phyloP scores from a whole-genome alignment of 1,140 invertebrate genomes.

The Mamestra configurata region DNA sequence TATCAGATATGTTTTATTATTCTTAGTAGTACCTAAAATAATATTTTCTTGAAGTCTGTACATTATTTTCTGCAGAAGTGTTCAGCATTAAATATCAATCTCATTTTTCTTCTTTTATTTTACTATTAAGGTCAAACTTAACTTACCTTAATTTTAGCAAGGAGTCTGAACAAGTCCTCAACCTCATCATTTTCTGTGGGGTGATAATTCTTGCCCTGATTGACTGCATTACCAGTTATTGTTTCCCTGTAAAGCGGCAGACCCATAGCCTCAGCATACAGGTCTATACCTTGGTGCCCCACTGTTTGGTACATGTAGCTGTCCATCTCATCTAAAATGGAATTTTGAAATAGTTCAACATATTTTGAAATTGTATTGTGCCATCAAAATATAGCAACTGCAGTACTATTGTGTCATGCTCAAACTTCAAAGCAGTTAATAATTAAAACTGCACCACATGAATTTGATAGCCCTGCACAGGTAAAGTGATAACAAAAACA shows the following conservation, averaged over 20 bases:
- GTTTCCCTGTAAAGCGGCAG: slow-evolving; percentile 96
- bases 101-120: too few relatives aligned
- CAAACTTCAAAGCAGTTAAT: background rate
- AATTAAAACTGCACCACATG: background rate
- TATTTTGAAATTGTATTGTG: background rate
- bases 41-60: too few relatives aligned
- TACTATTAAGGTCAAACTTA: too few relatives aligned
- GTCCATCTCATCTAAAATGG: slow-evolving; percentile 95
- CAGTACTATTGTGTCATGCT: background rate
- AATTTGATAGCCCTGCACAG: slow-evolving; percentile 14
- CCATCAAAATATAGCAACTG: background rate
- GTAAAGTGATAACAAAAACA: slow-evolving; percentile 41
- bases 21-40: too few relatives aligned
- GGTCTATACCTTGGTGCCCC: slow-evolving; percentile 97
- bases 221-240: slow-evolving; percentile 94
- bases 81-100: background rate
- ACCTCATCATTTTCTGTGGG: slow-evolving; percentile 98
- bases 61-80: background rate
- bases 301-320: slow-evolving; percentile 99
- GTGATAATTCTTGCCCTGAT: slow-evolving; percentile 94
- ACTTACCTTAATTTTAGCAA: slow-evolving; percentile 94
- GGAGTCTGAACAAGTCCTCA: slow-evolving; percentile 97
- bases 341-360: background rate
- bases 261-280: slow-evolving; percentile 97
- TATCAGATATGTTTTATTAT: background rate